phyloP scores from a whole-genome alignment of 2,888 invertebrate species.

The Apomyelois bistriatella region DNA sequence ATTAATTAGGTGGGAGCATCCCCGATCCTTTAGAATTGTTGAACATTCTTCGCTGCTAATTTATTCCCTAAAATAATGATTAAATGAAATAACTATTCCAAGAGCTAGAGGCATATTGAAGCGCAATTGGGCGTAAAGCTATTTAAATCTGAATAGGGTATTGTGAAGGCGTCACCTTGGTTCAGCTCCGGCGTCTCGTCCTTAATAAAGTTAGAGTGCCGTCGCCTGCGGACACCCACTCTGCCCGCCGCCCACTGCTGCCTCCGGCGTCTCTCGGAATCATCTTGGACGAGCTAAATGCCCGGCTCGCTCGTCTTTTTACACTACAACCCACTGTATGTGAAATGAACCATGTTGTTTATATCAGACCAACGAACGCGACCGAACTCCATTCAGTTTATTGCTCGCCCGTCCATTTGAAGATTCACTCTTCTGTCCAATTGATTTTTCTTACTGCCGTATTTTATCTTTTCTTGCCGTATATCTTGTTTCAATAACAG shows the following conservation, averaged over 20 bases:
- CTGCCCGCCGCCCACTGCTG: conserved; percentile 42
- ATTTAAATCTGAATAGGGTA: conserved; percentile 79
- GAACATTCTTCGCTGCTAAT: conserved; percentile 38
- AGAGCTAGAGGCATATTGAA: conserved; percentile 69
- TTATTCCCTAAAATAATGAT: conserved; percentile 57
- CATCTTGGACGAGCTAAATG: conserved; percentile 56
- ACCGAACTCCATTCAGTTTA: conserved; percentile 27
- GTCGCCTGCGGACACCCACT: conserved; percentile 50
- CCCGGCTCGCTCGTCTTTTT: conserved; percentile 43
- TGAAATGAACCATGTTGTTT: conserved; percentile 37
- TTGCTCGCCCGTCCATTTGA: conserved; percentile 46
- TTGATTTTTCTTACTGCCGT: background rate
- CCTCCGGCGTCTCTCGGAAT: conserved; percentile 47
- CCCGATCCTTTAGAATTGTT: conserved; percentile 5
- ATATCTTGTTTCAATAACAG: conserved; percentile 18
- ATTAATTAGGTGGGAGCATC: background rate
- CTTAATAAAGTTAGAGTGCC: conserved; percentile 74
- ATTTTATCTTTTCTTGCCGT: background rate
- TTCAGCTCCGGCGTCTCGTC: conserved; percentile 61
- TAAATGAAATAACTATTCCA: conserved; percentile 73
- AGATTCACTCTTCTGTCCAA: background rate
- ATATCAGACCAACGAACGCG: conserved; percentile 17
- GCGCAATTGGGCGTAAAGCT: conserved; percentile 78
- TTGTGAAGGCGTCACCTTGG: conserved; percentile 77
- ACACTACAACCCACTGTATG: conserved; percentile 42